These are phyloP conservation scores for Brachionus rubens DNA, from an alignment of 1,140 invertebrate species.

Conservation along the genomic window DNA sequence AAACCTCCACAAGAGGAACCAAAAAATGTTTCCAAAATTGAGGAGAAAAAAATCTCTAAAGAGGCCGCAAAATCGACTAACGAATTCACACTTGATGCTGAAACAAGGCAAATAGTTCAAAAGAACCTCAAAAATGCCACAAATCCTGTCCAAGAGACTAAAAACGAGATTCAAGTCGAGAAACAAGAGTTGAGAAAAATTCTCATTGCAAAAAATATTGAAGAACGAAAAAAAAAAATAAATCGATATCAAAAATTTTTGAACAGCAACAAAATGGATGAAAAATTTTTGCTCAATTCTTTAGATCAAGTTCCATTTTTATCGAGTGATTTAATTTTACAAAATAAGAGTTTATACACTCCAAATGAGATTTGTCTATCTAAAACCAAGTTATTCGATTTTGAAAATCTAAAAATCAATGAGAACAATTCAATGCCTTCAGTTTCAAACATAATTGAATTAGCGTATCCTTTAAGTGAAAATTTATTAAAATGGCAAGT, in stretches of 20 bases:
- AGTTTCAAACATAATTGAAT: background rate
- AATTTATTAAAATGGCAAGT: slow-evolving; percentile 43
- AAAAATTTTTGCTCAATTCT: background rate
- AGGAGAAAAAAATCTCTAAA: background rate
- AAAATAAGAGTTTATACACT: background rate
- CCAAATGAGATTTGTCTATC: background rate
- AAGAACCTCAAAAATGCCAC: too few species aligned
- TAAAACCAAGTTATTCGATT: background rate
- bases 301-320: slow-evolving; percentile 22
- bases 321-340: background rate
- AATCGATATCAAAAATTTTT: slow-evolving; percentile 8
- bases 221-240: background rate
- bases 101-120: too few species aligned
- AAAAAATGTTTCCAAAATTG: background rate
- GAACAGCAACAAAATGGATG: background rate
- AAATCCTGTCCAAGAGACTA: too few species aligned
- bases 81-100: too few species aligned
- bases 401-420: background rate
- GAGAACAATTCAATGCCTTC: background rate
- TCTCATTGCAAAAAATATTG: background rate
- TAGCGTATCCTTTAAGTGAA: slow-evolving; percentile 9
- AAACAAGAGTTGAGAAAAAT: background rate
- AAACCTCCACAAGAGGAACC: background rate
- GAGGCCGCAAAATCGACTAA: too few species aligned
- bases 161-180: too few species aligned